phyloP scores from a whole-genome alignment of 2,888 invertebrate genomes.

The Gymnocheta viridis region DNA sequence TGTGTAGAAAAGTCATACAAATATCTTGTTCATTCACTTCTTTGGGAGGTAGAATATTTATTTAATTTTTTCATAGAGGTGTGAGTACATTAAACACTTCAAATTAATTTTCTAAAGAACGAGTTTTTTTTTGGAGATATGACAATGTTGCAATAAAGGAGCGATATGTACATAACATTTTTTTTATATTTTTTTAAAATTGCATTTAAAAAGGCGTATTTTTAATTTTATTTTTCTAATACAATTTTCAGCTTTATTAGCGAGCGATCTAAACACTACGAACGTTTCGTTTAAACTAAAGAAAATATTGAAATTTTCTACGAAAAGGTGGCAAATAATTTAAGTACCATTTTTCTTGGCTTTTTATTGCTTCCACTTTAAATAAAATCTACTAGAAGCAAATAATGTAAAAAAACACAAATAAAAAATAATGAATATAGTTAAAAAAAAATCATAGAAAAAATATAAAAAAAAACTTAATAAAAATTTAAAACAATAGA shows the following conservation, averaged over 20 bases:
- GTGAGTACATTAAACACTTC: no score
- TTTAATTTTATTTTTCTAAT: not conserved
- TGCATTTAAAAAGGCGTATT: not conserved
- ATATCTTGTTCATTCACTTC: no score
- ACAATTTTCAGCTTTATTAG: no score
- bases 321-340: slow-evolving; percentile 41
- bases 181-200: no score
- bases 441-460: not conserved
- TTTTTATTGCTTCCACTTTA: slow-evolving; percentile 1
- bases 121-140: no score
- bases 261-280: slow-evolving; percentile 44
- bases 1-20: no score
- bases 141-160: no score
- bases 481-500: not conserved
- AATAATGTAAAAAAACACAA: slow-evolving; percentile 33
- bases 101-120: no score
- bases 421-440: not conserved
- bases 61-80: no score
- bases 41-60: no score
- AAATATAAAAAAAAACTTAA: not conserved
- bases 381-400: slow-evolving; percentile 24
- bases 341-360: not conserved
- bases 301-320: slow-evolving; percentile 19
- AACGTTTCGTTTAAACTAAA: slow-evolving; percentile 52
- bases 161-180: no score